These are phyloP conservation scores for Chymomyza fuscimana DNA, from an alignment of 2,888 invertebrate species.

Conservation along the genomic window DNA sequence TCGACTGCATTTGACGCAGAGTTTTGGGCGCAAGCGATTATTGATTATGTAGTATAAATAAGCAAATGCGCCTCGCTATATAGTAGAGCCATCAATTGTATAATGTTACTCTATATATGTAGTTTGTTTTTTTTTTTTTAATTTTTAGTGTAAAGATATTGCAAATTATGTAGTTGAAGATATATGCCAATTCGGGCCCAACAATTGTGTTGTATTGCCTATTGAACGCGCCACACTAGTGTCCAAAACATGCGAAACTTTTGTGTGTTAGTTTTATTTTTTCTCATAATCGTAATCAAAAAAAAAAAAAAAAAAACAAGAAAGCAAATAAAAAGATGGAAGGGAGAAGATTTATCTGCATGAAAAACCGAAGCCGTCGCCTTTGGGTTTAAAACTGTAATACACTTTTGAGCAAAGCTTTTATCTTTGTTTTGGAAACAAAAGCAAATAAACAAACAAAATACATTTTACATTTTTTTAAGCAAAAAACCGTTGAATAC, in stretches of 20 bases:
- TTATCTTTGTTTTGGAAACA: slow-evolving; percentile 34
- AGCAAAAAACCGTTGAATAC: background rate
- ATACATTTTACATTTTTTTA: slow-evolving; percentile 4
- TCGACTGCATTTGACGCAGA: slow-evolving; percentile 1
- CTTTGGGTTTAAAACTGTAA: slow-evolving; percentile 31
- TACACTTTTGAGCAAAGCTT: slow-evolving; percentile 38
- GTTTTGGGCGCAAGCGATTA: background rate
- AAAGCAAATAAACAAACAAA: slow-evolving; percentile 15
- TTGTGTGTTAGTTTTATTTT: background rate
- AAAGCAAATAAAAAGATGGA: slow-evolving; percentile 1
- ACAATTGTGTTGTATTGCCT: background rate
- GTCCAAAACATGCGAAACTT: background rate
- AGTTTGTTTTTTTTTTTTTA: background rate
- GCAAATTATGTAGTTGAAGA: slow-evolving; percentile 1
- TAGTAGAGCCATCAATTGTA: background rate
- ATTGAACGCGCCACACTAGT: slow-evolving; percentile 5
- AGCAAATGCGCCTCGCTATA: background rate
- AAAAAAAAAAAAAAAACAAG: slow-evolving; percentile 7
- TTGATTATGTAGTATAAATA: background rate
- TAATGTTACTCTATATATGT: slow-evolving; percentile 1
- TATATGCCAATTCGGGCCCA: background rate
- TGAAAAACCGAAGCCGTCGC: slow-evolving; percentile 19
- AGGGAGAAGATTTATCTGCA: slow-evolving; percentile 4
- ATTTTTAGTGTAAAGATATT: slow-evolving; percentile 9
- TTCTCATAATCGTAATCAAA: background rate